These are phyloP conservation scores for Temnothorax nylanderi DNA, from an alignment of 1,140 invertebrate genomes.

Conservation along the genomic window DNA sequence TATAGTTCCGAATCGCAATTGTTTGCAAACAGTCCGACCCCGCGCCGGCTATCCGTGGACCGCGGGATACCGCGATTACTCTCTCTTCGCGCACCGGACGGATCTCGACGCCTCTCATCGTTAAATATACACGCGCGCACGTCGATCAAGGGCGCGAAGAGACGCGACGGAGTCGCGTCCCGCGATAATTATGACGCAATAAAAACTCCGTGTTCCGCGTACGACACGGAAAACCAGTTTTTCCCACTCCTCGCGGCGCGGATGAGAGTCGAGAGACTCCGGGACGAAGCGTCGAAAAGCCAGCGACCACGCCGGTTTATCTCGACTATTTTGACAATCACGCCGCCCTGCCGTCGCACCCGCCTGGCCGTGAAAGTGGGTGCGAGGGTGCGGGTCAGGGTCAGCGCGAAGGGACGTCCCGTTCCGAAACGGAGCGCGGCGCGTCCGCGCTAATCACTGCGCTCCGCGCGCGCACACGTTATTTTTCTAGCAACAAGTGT, in stretches of 20 bases:
- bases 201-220: neutral
- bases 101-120: too few species aligned
- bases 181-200: constrained; percentile 40
- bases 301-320: neutral
- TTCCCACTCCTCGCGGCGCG: neutral
- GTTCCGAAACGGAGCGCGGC: neutral
- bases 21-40: constrained; percentile 53
- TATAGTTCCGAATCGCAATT: constrained; percentile 47
- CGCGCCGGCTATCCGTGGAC: too few species aligned
- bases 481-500: constrained; percentile 70
- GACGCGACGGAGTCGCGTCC: neutral
- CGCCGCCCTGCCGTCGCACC: neutral
- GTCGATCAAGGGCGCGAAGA: neutral
- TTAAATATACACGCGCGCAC: neutral
- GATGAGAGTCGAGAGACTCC: neutral
- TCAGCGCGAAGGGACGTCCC: neutral
- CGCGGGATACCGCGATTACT: too few species aligned
- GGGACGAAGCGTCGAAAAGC: neutral
- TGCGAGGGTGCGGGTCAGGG: constrained; percentile 15
- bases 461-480: constrained; percentile 14
- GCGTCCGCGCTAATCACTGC: neutral
- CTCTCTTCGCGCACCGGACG: too few species aligned
- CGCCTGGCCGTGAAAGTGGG: neutral
- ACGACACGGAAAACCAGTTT: constrained; percentile 1
- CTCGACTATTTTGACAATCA: neutral